Conservation (phyloP, 1,140 invertebrate species). For the Hylyphantes graminicola region DNA sequence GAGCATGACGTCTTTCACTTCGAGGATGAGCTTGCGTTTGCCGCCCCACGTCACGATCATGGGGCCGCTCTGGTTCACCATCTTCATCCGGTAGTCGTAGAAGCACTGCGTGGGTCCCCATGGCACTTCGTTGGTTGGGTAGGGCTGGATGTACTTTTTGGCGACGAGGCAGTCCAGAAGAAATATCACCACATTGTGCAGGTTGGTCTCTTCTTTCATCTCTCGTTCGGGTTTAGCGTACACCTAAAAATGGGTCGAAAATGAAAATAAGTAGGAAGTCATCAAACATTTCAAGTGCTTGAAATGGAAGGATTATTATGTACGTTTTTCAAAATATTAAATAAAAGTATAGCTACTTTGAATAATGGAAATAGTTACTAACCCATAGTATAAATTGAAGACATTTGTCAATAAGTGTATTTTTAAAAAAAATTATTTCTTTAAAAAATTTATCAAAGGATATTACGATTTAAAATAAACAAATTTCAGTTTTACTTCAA, state of each 20-base stretch:
- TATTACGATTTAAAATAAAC: too few species aligned
- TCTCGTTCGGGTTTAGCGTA: slow-evolving; percentile 66
- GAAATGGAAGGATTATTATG: too few species aligned
- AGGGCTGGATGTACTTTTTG: slow-evolving; percentile 64
- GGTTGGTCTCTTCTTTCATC: slow-evolving; percentile 63
- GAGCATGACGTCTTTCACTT: slow-evolving; percentile 64
- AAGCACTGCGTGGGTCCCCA: slow-evolving; percentile 67
- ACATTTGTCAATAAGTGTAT: too few species aligned
- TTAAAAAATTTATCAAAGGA: too few species aligned
- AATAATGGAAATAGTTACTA: too few species aligned
- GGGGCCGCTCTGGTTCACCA: slow-evolving; percentile 66
- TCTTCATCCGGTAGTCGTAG: slow-evolving; percentile 65
- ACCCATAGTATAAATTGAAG: too few species aligned
- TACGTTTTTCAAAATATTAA: too few species aligned
- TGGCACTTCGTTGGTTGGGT: slow-evolving; percentile 66
- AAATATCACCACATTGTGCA: slow-evolving; percentile 66
- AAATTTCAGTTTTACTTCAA: too few species aligned
- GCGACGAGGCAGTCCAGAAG: slow-evolving; percentile 65
- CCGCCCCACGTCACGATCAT: slow-evolving; percentile 67
- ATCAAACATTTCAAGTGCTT: too few species aligned
- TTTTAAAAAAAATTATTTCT: too few species aligned
- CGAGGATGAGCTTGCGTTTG: slow-evolving; percentile 64
- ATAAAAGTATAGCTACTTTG: too few species aligned
- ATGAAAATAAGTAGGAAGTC: too few species aligned
- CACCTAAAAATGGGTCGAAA: slow-evolving; percentile 20